Evolutionary conservation across 1,140 invertebrate species (phyloP).

Genomic region (Drosophila pachea): DNA sequence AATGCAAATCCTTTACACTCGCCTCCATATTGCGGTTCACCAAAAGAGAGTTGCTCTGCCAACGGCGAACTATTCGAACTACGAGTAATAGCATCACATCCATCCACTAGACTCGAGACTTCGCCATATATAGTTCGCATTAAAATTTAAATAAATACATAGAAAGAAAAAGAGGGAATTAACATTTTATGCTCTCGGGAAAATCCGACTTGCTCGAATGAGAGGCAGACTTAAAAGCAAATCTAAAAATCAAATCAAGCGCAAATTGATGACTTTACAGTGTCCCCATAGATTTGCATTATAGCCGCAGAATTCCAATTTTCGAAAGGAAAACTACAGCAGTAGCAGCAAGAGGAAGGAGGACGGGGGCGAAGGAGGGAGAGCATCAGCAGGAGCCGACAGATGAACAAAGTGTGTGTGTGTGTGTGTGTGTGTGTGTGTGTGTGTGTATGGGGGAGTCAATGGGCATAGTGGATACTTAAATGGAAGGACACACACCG

Average conservation of each 20-base stretch:
- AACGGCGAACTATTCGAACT: too few relatives aligned
- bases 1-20: too few relatives aligned
- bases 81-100: too few relatives aligned
- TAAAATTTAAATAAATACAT: too few relatives aligned
- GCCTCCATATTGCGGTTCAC: too few relatives aligned
- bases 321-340: conserved; percentile 6
- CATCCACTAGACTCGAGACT: too few relatives aligned
- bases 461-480: conserved; percentile 12
- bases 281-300: conserved; percentile 43
- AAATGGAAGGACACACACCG: conserved; percentile 17
- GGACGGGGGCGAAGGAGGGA: neutral
- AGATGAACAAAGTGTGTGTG: neutral
- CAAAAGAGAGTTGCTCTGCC: too few relatives aligned
- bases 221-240: conserved; percentile 8
- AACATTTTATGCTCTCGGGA: neutral
- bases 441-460: neutral
- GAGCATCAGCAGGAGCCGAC: neutral
- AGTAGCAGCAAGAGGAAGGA: neutral
- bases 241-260: conserved; percentile 38
- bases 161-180: neutral
- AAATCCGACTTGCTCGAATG: too few relatives aligned
- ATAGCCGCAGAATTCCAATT: conserved; percentile 49
- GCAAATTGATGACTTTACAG: conserved; percentile 47
- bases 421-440: too few relatives aligned
- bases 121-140: too few relatives aligned